Evolutionary conservation across 2,797 vertebrate genomes (phyloP).

Genomic region (Pseudochromis fuscus): DNA sequence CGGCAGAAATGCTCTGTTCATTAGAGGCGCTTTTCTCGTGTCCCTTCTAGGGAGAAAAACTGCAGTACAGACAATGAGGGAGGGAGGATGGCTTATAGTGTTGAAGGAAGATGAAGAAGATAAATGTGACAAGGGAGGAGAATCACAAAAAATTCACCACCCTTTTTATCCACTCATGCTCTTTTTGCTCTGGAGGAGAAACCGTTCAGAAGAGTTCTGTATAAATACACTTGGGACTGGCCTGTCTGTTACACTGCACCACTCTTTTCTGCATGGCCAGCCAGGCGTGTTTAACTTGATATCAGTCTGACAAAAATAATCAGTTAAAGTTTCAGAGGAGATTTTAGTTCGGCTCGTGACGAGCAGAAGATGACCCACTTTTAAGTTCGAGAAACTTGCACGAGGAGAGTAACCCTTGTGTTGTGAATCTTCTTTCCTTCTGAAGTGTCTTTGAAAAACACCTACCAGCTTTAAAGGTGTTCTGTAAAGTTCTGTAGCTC

Average conservation of each 20-base stretch:
- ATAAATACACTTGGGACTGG: neutral
- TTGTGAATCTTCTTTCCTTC: neutral
- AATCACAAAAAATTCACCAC: neutral
- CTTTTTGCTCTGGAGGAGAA: neutral
- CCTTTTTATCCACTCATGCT: neutral
- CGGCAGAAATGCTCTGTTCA: neutral
- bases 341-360: neutral
- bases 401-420: neutral
- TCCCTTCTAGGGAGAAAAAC: neutral
- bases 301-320: neutral
- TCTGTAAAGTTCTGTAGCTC: neutral
- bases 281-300: neutral
- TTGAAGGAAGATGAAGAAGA: too few species aligned
- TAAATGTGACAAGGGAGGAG: neutral
- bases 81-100: too few species aligned
- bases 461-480: neutral
- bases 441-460: neutral
- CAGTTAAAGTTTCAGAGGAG: neutral
- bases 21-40: neutral
- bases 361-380: constrained; percentile 5
- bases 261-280: neutral
- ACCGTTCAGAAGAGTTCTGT: neutral
- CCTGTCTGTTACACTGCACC: neutral
- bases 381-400: neutral
- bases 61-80: neutral